These are phyloP conservation scores for Motacilla tschutschensis DNA, from an alignment of 2,113 vertebrate genomes.

Conservation along the genomic window DNA sequence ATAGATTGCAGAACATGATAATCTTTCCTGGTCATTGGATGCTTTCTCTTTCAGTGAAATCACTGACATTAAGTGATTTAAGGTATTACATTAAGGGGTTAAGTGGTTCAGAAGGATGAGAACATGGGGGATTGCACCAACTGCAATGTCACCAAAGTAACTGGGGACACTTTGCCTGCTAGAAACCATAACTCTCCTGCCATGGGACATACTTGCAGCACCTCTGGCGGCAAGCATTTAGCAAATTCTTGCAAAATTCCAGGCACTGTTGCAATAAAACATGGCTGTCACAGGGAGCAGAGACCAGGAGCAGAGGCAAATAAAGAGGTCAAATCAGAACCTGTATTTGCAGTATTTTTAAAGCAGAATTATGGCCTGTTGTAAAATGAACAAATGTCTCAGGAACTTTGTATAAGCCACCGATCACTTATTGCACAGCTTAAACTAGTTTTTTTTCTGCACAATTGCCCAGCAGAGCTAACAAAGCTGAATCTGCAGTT, in stretches of 20 bases:
- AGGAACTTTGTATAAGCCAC: conserved; percentile 23
- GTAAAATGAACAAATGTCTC: conserved; percentile 24
- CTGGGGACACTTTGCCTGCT: neutral
- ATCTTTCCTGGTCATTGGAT: neutral
- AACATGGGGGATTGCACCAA: neutral
- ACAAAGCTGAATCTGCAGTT: conserved; percentile 42
- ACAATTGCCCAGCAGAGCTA: conserved; percentile 28
- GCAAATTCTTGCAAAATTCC: conserved; percentile 3
- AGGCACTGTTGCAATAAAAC: neutral
- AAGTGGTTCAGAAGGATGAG: neutral
- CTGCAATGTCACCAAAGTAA: neutral
- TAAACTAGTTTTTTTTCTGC: neutral
- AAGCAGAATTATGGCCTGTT: neutral
- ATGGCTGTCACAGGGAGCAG: neutral
- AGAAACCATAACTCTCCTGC: neutral
- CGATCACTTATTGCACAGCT: conserved; percentile 5
- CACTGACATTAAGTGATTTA: neutral
- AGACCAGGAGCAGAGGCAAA: neutral
- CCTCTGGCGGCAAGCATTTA: neutral
- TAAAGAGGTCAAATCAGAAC: neutral
- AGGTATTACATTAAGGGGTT: neutral
- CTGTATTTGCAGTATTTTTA: neutral
- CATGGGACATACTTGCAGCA: neutral
- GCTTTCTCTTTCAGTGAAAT: neutral
- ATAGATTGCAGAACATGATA: neutral